Percentiles rank a stretch among this genome's conserved stretches.
Evolutionary conservation across 1,140 invertebrate species (phyloP).

Genomic region (Drosophila trapezifrons): DNA sequence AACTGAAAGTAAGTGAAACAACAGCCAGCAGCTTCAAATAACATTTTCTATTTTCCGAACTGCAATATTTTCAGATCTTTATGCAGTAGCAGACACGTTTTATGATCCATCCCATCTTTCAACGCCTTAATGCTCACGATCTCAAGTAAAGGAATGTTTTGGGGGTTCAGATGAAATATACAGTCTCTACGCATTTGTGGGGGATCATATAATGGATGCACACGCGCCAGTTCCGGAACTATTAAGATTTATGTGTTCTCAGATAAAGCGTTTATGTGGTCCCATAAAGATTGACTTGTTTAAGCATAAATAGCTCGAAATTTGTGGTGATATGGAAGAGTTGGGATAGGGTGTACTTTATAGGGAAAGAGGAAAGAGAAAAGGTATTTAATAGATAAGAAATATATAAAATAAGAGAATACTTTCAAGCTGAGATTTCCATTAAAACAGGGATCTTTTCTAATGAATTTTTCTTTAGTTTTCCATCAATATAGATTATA

Average conservation of each 20-base stretch:
- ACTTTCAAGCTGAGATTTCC: too few species aligned
- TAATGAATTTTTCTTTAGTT: neutral
- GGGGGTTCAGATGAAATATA: constrained; percentile 28
- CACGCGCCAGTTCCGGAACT: constrained; percentile 13
- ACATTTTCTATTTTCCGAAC: constrained; percentile 32
- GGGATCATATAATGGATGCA: constrained; percentile 16
- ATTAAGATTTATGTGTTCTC: constrained; percentile 33
- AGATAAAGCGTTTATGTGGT: constrained; percentile 38
- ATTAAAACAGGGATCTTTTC: too few species aligned
- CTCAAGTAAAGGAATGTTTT: constrained; percentile 13
- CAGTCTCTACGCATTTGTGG: constrained; percentile 10
- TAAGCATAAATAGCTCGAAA: constrained; percentile 30
- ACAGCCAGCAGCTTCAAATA: constrained; percentile 6
- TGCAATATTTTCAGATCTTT: constrained; percentile 33
- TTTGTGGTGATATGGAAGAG: neutral
- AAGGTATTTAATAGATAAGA: too few species aligned
- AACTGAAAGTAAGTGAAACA: constrained; percentile 48
- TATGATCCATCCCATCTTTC: constrained; percentile 38
- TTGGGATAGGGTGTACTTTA: constrained; percentile 10
- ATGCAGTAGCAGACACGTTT: constrained; percentile 35
- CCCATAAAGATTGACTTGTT: constrained; percentile 34
- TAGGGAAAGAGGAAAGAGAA: too few species aligned
- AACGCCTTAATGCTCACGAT: constrained; percentile 5
- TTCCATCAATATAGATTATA: neutral
- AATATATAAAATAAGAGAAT: neutral